Percentiles rank a stretch among this genome's conserved stretches.
These are phyloP conservation scores for Phalera bucephala DNA, from an alignment of 2,888 invertebrate genomes.

Conservation along the genomic window DNA sequence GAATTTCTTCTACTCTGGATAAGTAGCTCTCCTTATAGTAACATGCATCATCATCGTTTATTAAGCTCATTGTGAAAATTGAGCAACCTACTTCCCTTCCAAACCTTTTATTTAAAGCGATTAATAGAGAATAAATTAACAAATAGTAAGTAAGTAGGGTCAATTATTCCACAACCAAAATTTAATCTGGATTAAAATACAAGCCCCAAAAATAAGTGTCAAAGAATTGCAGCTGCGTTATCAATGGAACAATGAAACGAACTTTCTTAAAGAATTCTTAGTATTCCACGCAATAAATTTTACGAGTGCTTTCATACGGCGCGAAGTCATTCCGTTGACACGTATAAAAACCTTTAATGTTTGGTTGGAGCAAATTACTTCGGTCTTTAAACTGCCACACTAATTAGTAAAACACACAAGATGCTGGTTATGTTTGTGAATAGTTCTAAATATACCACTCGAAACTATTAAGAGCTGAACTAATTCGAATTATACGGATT, in stretches of 20 bases:
- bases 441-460: conserved; percentile 5
- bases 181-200: too few relatives aligned
- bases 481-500: conserved; percentile 12
- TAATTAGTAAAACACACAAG: conserved; percentile 26
- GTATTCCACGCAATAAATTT: conserved; percentile 12
- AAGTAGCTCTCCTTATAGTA: too few relatives aligned
- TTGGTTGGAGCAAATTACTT: conserved; percentile 16
- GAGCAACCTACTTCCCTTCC: too few relatives aligned
- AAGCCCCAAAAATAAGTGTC: background rate
- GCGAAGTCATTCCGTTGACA: conserved; percentile 19
- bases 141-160: too few relatives aligned
- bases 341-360: conserved; percentile 19
- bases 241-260: background rate
- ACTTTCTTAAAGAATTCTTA: conserved; percentile 17
- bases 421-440: conserved; percentile 11
- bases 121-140: too few relatives aligned
- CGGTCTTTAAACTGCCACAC: conserved; percentile 15
- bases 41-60: too few relatives aligned
- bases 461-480: conserved; percentile 7
- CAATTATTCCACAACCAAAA: too few relatives aligned
- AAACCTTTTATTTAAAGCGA: too few relatives aligned
- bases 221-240: background rate
- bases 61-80: too few relatives aligned
- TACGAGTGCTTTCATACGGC: conserved; percentile 11
- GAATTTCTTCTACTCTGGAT: too few relatives aligned